These are phyloP conservation scores for Ceyx erithaca DNA, from an alignment of 2,797 vertebrate species.

Conservation along the genomic window DNA sequence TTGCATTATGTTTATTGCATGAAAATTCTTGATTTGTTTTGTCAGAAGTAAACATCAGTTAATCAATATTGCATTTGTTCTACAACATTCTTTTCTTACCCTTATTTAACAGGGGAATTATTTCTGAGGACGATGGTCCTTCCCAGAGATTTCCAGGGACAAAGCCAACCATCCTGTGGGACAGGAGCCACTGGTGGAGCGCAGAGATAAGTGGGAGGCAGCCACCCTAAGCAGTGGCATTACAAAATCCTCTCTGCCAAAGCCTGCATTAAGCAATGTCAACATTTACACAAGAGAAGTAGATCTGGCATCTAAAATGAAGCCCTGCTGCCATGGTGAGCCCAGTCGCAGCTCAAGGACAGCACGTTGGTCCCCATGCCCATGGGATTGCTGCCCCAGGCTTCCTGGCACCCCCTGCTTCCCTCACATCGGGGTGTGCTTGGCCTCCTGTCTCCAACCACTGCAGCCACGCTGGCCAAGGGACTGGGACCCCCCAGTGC, in stretches of 20 bases:
- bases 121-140: fast-evolving
- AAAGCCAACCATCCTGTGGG: fast-evolving
- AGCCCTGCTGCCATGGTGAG: fast-evolving
- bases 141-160: neutral
- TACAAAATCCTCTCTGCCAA: neutral
- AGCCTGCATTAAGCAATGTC: neutral
- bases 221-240: neutral
- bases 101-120: neutral
- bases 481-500: neutral
- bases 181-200: neutral
- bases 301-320: neutral
- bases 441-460: neutral
- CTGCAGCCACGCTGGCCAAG: fast-evolving
- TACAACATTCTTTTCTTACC: neutral
- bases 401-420: fast-evolving
- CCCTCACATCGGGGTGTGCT: fast-evolving
- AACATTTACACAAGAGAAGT: neutral
- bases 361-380: neutral
- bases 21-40: neutral
- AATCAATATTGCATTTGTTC: neutral
- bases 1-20: neutral
- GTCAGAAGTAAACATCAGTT: neutral
- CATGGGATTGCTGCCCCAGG: fast-evolving
- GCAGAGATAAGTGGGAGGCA: neutral
- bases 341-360: neutral